Conservation (phyloP, 2,888 invertebrate genomes). For the Cephus pulcher region DNA sequence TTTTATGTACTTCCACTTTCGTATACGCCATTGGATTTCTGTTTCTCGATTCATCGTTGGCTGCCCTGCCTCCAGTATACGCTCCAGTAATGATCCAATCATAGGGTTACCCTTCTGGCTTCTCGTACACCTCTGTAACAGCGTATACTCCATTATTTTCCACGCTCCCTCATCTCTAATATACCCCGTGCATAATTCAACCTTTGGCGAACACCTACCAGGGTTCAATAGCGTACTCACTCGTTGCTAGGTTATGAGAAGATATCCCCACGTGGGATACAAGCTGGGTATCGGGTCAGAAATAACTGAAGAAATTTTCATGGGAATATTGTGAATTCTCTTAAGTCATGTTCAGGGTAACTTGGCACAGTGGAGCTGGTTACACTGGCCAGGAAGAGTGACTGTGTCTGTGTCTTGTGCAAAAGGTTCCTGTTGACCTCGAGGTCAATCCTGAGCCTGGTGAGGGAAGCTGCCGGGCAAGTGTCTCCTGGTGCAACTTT, state of each 20-base stretch:
- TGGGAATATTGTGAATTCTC: neutral
- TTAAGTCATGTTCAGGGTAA: neutral
- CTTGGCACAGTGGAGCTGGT: neutral
- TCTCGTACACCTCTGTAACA: neutral
- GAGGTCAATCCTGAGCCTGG: constrained; percentile 1
- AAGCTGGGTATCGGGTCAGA: neutral
- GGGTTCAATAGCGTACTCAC: neutral
- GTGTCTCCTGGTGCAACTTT: neutral
- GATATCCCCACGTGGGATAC: neutral
- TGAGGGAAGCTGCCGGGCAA: neutral
- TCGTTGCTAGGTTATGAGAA: neutral
- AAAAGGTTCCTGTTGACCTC: neutral
- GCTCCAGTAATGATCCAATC: constrained; percentile 45
- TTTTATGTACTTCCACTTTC: neutral
- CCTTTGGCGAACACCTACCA: neutral
- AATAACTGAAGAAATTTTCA: neutral
- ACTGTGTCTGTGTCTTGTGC: neutral
- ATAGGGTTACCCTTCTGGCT: neutral
- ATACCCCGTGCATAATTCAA: neutral
- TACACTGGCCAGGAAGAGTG: neutral
- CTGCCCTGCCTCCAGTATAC: neutral
- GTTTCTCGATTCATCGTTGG: neutral
- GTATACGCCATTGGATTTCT: neutral
- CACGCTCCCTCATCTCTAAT: neutral
- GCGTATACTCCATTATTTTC: neutral